Base-by-base conservation (phyloP, 2,888 invertebrate genomes). In the Pogonocherus hispidulus region DNA sequence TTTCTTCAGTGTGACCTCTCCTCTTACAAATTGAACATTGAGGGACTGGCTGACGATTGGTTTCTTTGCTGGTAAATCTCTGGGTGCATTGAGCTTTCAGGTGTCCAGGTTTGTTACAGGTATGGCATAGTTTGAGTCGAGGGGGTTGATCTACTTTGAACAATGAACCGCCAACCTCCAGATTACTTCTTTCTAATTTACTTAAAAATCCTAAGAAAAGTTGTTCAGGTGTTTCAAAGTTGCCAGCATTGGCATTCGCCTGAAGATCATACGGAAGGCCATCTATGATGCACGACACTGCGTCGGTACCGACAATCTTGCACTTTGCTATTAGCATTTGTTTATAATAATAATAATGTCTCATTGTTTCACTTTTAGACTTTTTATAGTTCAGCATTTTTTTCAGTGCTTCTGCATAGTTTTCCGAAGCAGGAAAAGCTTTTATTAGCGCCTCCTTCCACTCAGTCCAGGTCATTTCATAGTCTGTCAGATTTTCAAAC, bases 301-400 rank as follows among this genome's bases (percentile, higher is more conserved):
- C 49, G 20, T 49, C 49, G 5, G 9, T 19, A 8, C 49, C 20
- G 22, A 22, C 22, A 49, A 20, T 49, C 11, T n/a, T 4, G n/a
- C 49, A 49, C 14, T 41, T 41, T 3, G 41, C 11, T 3, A 41
- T 14, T 3, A 41, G 41, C 41, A 11, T 41, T 14, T 22, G 49
- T 18, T 49, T 49, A 49, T 49, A 49, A 20, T n/a, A n/a, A n/a
- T 49, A 49, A 49, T 49, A 49, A 49, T 20, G 49, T n/a, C 20
- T 49, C 49, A 49, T 49, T 11, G 8, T 4, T 20, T 49, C 49
- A 8, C 18, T 20, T 19, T 19, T 20, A 11, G n/a, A 18, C 19
- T 49, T 49, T 20, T 49, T 49, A 49, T 49, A 49, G 14, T 14
- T 41, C 11, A 41, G 41, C 11, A 41, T 41, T 41, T 41, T 41